These are phyloP conservation scores for Drosophila flavopinicola DNA, from an alignment of 2,888 invertebrate genomes.

Conservation along the genomic window DNA sequence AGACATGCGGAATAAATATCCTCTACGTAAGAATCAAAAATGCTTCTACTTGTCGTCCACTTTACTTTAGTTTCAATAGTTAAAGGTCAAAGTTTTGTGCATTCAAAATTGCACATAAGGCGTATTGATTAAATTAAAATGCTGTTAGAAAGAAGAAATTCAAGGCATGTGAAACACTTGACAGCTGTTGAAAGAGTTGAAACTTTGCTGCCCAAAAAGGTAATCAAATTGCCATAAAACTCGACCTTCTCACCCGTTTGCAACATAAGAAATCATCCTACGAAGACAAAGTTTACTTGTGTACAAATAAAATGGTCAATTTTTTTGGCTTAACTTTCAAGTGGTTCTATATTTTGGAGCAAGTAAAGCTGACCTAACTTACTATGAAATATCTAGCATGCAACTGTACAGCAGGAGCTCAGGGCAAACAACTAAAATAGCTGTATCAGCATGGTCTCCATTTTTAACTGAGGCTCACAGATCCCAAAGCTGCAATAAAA, in stretches of 20 bases:
- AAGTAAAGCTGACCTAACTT: not conserved
- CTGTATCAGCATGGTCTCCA: not conserved
- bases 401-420: not conserved
- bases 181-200: conserved; percentile 5
- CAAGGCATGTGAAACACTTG: conserved; percentile 1
- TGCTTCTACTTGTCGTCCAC: no score
- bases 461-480: no score
- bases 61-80: not conserved
- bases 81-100: not conserved
- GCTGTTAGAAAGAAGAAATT: not conserved
- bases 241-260: conserved; percentile 1
- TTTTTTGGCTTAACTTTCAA: not conserved
- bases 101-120: not conserved
- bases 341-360: not conserved
- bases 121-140: conserved; percentile 11
- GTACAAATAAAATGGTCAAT: conserved; percentile 7
- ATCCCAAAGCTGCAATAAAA: not conserved
- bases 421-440: not conserved
- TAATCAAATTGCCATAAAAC: conserved; percentile 8
- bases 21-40: not conserved
- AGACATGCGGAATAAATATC: no score
- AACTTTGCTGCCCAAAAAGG: conserved; percentile 8
- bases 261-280: not conserved
- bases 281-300: conserved; percentile 12
- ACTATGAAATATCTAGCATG: conserved; percentile 10